These are phyloP conservation scores for Dendrolimus kikuchii DNA, from an alignment of 1,140 invertebrate genomes.

Conservation along the genomic window DNA sequence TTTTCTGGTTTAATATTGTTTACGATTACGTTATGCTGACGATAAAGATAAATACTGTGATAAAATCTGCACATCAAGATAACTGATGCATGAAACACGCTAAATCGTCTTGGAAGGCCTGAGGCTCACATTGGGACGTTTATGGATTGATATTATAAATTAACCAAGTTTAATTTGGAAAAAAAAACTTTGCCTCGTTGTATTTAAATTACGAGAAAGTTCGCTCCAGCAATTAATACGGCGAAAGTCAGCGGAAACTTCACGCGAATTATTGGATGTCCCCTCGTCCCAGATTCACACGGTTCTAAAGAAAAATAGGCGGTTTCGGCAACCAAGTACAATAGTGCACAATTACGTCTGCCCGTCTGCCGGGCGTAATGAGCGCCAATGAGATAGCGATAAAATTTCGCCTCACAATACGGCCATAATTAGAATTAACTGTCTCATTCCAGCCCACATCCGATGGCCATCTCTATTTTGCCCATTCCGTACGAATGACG, in stretches of 20 bases:
- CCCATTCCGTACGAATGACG: conserved; percentile 32
- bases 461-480: conserved; percentile 49
- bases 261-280: conserved; percentile 30
- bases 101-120: no score
- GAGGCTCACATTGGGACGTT: no score
- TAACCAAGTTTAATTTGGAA: no score
- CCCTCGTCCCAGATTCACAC: conserved; percentile 55
- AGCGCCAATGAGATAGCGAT: conserved; percentile 68
- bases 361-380: conserved; percentile 36
- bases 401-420: conserved; percentile 66
- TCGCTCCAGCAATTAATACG: background rate
- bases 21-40: no score
- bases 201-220: conserved; percentile 3
- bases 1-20: no score
- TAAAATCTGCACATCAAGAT: no score
- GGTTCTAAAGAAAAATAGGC: conserved; percentile 50
- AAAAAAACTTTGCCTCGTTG: no score
- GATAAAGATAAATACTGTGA: no score
- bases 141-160: no score
- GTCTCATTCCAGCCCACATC: conserved; percentile 64
- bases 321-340: conserved; percentile 34
- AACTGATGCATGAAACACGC: no score
- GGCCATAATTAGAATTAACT: conserved; percentile 69
- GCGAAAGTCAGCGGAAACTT: conserved; percentile 22
- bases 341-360: conserved; percentile 58